Percentiles rank a stretch among this genome's conserved stretches.
Evolutionary conservation across 2,888 invertebrate genomes (phyloP).

Genomic region (Phalera bucephala): DNA sequence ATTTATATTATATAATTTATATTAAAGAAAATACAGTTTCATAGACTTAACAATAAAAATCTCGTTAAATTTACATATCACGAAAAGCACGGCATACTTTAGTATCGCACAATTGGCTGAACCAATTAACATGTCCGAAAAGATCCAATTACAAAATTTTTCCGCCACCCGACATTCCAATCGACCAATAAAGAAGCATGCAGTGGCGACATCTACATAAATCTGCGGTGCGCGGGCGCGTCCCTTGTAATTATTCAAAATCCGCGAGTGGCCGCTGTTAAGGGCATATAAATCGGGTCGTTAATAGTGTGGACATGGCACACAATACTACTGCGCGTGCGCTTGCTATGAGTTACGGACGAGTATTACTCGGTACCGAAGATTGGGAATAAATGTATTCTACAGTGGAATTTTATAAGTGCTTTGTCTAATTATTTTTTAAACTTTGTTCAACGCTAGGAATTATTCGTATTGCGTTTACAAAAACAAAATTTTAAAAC

Average conservation of each 20-base stretch:
- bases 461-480: too few relatives aligned
- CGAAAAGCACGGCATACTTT: background rate
- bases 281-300: slow-evolving; percentile 68
- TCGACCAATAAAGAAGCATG: slow-evolving; percentile 52
- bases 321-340: slow-evolving; percentile 59
- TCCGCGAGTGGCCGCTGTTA: slow-evolving; percentile 51
- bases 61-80: background rate
- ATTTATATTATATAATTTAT: too few relatives aligned
- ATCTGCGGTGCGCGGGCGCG: slow-evolving; percentile 46
- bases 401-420: too few relatives aligned
- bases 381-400: too few relatives aligned
- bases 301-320: slow-evolving; percentile 70
- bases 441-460: too few relatives aligned
- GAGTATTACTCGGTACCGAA: slow-evolving; percentile 35
- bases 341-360: slow-evolving; percentile 43
- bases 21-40: too few relatives aligned
- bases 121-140: background rate
- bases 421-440: too few relatives aligned
- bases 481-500: too few relatives aligned
- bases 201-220: slow-evolving; percentile 51
- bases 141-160: slow-evolving; percentile 7
- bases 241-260: slow-evolving; percentile 73
- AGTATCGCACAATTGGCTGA: background rate
- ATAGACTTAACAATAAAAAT: too few relatives aligned
- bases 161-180: slow-evolving; percentile 47